A percentile compares a stretch with the other conserved stretches of the same genome.
These are phyloP conservation scores for Netelia inedita DNA, from an alignment of 2,888 invertebrate genomes.

Conservation along the genomic window DNA sequence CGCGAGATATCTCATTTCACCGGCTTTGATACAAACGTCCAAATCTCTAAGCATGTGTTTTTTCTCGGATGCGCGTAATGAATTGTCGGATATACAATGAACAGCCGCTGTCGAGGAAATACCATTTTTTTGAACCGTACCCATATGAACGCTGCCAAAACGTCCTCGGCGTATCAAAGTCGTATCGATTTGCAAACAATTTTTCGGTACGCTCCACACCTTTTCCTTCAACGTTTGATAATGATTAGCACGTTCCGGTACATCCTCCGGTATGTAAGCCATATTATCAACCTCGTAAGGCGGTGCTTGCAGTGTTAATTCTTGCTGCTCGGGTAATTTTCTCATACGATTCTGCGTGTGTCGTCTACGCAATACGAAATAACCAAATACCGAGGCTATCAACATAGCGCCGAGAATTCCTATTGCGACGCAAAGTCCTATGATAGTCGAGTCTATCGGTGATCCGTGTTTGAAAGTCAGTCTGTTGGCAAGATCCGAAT, in stretches of 20 bases:
- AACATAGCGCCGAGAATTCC: conserved; percentile 89
- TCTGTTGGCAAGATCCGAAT: conserved; percentile 78
- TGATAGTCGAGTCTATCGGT: conserved; percentile 75
- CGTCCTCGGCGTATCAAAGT: conserved; percentile 90
- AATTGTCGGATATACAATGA: conserved; percentile 89
- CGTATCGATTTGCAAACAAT: conserved; percentile 90
- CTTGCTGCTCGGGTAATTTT: conserved; percentile 88
- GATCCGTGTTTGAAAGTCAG: conserved; percentile 7
- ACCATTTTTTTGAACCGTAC: conserved; percentile 89
- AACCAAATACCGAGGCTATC: conserved; percentile 88
- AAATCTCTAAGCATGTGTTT: conserved; percentile 89
- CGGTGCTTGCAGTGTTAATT: conserved; percentile 92
- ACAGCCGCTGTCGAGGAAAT: conserved; percentile 87
- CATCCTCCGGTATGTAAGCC: conserved; percentile 91
- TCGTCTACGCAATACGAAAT: conserved; percentile 87
- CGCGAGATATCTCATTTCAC: conserved; percentile 90
- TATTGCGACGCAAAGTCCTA: conserved; percentile 89
- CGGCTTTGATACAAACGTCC: conserved; percentile 89
- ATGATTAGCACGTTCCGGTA: conserved; percentile 88
- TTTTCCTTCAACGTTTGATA: conserved; percentile 92
- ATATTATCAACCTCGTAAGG: conserved; percentile 93
- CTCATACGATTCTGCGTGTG: conserved; percentile 85
- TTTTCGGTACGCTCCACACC: conserved; percentile 91
- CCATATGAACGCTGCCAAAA: conserved; percentile 92
- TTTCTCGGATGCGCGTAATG: conserved; percentile 86